Evolutionary conservation across 2,888 invertebrate genomes (phyloP), one percentile per base, ranked within the genome.

Genomic region (Euzophera pinguis): DNA sequence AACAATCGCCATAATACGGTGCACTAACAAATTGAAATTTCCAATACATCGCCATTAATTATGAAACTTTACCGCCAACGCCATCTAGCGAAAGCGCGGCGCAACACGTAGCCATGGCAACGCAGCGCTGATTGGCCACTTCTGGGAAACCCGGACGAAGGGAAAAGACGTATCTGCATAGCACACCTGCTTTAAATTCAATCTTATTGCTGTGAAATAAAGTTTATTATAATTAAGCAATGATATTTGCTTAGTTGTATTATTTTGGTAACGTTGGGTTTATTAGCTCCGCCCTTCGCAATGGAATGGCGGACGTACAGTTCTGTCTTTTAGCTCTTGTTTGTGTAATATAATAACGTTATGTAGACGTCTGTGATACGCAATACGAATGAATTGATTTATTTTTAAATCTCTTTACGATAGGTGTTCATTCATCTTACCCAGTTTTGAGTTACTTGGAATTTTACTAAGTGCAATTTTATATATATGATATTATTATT

Each of bases 61-160:
- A 32, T 34, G 29, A 51, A 43, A 35, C 43, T 17, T 16, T 37
- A 51, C 58, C 32, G 12, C 43, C 61, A 72, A 57, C 82, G 86
- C 86, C 90, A 89, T 87, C 90, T 90, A 73, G 69, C 70, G 63
- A 58, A 50, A 55, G 55, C 58, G 59, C 50, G 64, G 56, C 64
- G 56, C 61, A 76, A 72, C 72, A 45, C 76, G 88, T 86, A 69
- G 77, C 75, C 72, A 85, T 85, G 75, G 83, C 74, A 81, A 90
- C 89, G 76, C 75, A 62, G 65, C 79, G 74, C 81, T 87, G 82
- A 88, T 88, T 87, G 86, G 88, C 87, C 82, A 82, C 85, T 84
- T 83, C 75, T 67, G 54, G 59, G 49, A 55, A 52, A 58, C 58
- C 56, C 54, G 54, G 55, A 56, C 69, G 58, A 54, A 53, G 52